Percentiles rank a stretch among this genome's conserved stretches.
Conservation (phyloP, 1,140 invertebrate genomes). For the Cyrtorhinus lividipennis region DNA sequence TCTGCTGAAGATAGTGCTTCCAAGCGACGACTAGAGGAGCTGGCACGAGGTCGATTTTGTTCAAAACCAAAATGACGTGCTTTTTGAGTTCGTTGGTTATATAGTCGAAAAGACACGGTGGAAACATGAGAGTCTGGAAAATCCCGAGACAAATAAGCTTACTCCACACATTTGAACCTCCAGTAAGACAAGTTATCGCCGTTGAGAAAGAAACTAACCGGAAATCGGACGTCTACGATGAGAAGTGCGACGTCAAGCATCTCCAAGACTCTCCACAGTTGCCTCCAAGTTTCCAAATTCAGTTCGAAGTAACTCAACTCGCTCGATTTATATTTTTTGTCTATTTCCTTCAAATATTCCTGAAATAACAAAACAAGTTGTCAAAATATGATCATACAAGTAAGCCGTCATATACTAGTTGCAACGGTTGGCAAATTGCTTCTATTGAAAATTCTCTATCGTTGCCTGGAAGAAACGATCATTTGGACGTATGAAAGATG, state of each 20-base stretch:
- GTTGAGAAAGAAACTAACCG: conserved; percentile 43
- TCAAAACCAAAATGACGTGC: conserved; percentile 72
- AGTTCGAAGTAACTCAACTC: conserved; percentile 66
- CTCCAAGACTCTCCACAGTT: conserved; percentile 81
- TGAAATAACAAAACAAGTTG: conserved; percentile 27
- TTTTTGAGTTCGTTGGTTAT: conserved; percentile 58
- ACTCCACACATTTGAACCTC: too few species aligned
- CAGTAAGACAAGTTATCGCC: too few species aligned
- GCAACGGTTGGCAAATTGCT: too few species aligned
- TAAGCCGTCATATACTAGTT: too few species aligned
- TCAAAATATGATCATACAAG: not conserved
- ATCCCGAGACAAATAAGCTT: not conserved
- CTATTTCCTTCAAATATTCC: conserved; percentile 43
- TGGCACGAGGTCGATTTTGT: conserved; percentile 83
- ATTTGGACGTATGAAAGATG: too few species aligned
- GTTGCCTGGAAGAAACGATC: too few species aligned
- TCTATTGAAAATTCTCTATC: too few species aligned
- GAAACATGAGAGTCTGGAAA: conserved; percentile 61
- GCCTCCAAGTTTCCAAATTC: conserved; percentile 86
- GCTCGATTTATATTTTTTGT: conserved; percentile 32
- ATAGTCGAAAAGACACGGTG: conserved; percentile 73
- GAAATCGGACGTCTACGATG: conserved; percentile 71
- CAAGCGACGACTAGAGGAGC: conserved; percentile 70
- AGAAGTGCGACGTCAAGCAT: conserved; percentile 76
- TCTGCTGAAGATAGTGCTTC: conserved; percentile 59